Evolutionary conservation across 2,113 vertebrate genomes (phyloP), one percentile per base, ranked within the genome.

Genomic region (Odocoileus hemionus): DNA sequence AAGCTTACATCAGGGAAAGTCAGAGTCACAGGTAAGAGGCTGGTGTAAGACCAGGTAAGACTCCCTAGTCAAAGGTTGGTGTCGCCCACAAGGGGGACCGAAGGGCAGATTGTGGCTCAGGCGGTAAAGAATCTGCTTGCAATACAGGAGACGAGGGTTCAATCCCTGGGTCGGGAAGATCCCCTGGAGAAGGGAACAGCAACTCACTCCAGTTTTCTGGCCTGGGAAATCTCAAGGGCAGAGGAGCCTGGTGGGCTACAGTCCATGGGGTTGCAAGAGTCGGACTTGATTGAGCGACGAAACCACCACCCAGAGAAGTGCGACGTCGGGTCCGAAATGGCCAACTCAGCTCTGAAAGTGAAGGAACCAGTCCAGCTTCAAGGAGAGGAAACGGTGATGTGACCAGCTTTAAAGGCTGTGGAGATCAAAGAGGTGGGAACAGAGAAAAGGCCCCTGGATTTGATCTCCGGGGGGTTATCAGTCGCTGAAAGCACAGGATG

Each of bases 41-140:
- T 43, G 43, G 43, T 43, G 43, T 43, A 43, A 43, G 43, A 43
- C 43, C 43, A 43, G 43, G 43, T 43, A 43, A 43, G 43, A 43
- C 43, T 43, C 16, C 1, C 21, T 4, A 0, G 1, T 8, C 19
- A 25, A 36, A 87, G 52, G 15, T 5, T 12, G 4, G 26, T 6
- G 11, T 28, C 21, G 1, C 11, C 55, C 25, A 19, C 12, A 5
- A 14, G 12, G 8, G 9, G 8, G 16, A 36, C 1, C 2, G 25
- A 33, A n/a, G 54, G 9, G 45, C 11, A 13, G n/a, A 12, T 25
- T 21, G 36, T 13, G 67, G 36, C 67, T 39, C 36, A 74, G 67
- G 5, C 3, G 67, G 36, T 39, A 39, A 74, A 25, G 36, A 74
- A 39, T 14, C 39, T 43, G 39, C 39, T 39, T 76, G 23, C 39